Percentiles rank a stretch among this genome's conserved stretches.
Conservation (phyloP, 2,888 invertebrate species). For the Drosophila parthenogenetica region DNA sequence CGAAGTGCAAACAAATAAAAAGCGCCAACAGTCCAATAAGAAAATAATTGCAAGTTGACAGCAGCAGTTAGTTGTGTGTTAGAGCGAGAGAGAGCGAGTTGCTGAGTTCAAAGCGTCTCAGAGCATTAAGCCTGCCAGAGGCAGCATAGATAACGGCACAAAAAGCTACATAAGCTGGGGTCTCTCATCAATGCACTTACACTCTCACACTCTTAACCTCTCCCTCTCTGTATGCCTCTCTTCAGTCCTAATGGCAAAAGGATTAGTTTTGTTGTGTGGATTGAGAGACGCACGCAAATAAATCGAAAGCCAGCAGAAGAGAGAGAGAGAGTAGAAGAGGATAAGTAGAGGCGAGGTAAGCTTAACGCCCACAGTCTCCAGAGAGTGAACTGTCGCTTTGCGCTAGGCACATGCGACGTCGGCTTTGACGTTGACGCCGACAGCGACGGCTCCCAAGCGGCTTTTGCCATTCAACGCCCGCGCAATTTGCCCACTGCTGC, state of each 20-base stretch:
- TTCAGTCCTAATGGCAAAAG: constrained; percentile 37
- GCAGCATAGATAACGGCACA: constrained; percentile 38
- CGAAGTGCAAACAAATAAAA: constrained; percentile 61
- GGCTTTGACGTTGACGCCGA: constrained; percentile 15
- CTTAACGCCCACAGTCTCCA: constrained; percentile 35
- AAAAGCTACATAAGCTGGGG: constrained; percentile 14
- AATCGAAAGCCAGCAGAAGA: neutral
- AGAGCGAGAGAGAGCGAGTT: constrained; percentile 21
- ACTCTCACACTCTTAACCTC: neutral
- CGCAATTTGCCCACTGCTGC: constrained; percentile 55
- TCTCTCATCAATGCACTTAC: constrained; percentile 1
- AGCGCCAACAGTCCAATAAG: constrained; percentile 36
- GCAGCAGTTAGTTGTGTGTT: neutral
- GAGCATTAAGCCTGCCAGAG: constrained; percentile 44
- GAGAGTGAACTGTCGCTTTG: constrained; percentile 17
- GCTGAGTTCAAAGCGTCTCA: constrained; percentile 31
- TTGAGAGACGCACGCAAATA: constrained; percentile 38
- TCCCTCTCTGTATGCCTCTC: neutral
- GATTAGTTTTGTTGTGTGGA: constrained; percentile 47
- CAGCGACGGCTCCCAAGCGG: constrained; percentile 18
- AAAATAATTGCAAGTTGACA: constrained; percentile 48
- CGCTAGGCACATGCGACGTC: constrained; percentile 12
- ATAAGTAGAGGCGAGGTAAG: constrained; percentile 9
- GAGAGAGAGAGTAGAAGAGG: constrained; percentile 4
- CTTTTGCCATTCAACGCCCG: constrained; percentile 64